Evolutionary conservation across 2,113 vertebrate genomes (phyloP), one percentile per base, ranked within the genome.

Genomic region (Rhinolophus ferrumequinum): DNA sequence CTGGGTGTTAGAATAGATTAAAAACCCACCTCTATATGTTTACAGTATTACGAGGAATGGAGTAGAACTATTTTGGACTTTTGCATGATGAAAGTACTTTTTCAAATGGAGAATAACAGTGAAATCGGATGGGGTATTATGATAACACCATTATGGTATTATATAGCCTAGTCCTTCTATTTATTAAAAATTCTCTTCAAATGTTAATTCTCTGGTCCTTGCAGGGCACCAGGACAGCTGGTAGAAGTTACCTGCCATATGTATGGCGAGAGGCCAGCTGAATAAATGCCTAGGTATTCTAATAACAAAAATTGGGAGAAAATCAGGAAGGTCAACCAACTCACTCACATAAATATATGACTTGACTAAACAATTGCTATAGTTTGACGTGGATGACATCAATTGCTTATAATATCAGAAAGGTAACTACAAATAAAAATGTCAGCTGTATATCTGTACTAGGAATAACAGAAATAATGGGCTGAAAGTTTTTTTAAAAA

Each of bases 281-380:
- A 77, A 67, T 64, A 85, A 76, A 73, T 21, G 22, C 6, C 26
- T 30, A 44, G 56, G 22, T 64, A 62, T 70, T 76, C 16, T 69
- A 76, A 47, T 47, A 73, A 73, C 21, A 79, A 89, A 67, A 66
- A 62, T n/a, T 62, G 58, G 73, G 38, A 82, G 56, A 87, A 93
- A 96, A 84, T 80, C 28, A 64, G 76, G 81, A 93, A 83, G n/a
- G 38, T 75, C 81, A 94, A 92, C 14, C 44, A 83, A 41, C 18
- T 93, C 50, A 95, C 47, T 82, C n/a, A 86, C 16, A 24, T 33
- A 87, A 72, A n/a, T 72, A 94, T 19, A 54, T 76, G 56, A 91
- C 77, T 21, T 75, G 35, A 83, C 66, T 35, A 85, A 94, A 90
- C 22, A 93, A 90, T 21, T 77, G 67, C 38, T n/a, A 95, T 11